Base-by-base conservation (phyloP, 2,888 invertebrate species). In the Steromphala cineraria region DNA sequence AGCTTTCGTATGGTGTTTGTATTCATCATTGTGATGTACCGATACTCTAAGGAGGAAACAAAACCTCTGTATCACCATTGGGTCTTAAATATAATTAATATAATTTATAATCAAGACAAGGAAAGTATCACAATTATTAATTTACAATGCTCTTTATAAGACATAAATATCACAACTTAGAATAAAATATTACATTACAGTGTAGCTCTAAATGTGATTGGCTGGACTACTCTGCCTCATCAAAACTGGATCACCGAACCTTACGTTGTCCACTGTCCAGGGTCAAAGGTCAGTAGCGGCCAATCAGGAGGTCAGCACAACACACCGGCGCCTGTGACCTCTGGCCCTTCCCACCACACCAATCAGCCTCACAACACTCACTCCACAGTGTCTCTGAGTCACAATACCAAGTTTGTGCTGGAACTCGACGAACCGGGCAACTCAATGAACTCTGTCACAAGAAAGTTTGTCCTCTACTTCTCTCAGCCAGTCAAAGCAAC, bases 361-460 rank as follows among this genome's bases (percentile, higher is more conserved):
- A 53, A 31, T n/a, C 31, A 75, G 53, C 24, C 76, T 17, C n/a
- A 71, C 56, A 53, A 36, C 79, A 53, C 55, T 75, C 31, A 79
- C 77, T 55, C 24, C 19, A 74, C 80, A 52, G 10, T 52, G n/a
- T 15, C 75, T 7, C 74, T 86, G n/a, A 62, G 75, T 10, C 76
- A 85, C 31, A 86, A 85, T 28, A 84, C 80, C 0, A 89, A 88
- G 79, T 89, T 89, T 77, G 81, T 89, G 13, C 75, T 90, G 80
- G 90, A 90, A 80, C 82, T 90, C 10, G 86, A 89, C 75, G 90
- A 90, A 79, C 90, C 89, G 1, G 89, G 88, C 2, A 82, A 80
- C 8, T 83, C 81, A 2, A 84, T 90, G 2, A 88, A 89, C 8
- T 80, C 81, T 0, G 87, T 87, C 81, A 89, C 88, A 21, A 80